Evolutionary conservation across 2,113 vertebrate genomes (phyloP).

Genomic region (Rhea pennata): DNA sequence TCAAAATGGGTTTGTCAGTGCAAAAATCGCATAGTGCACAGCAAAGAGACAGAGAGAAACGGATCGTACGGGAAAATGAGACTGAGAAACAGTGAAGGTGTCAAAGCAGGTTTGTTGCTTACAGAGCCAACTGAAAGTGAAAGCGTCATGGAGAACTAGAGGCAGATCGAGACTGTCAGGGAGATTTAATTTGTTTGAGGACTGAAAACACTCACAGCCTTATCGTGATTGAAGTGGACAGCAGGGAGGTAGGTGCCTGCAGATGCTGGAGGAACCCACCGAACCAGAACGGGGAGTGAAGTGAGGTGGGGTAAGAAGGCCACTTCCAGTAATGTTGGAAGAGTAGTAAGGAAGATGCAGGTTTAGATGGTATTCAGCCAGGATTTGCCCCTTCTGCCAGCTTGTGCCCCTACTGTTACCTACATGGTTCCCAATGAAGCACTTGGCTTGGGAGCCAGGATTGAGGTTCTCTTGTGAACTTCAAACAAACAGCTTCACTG

Average conservation of each 20-base stretch:
- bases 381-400: too few species aligned
- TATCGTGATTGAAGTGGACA: constrained; percentile 11
- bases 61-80: neutral
- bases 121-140: constrained; percentile 81
- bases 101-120: constrained; percentile 89
- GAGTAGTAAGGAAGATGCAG: neutral
- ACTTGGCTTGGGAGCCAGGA: neutral
- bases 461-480: neutral
- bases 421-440: fast-evolving
- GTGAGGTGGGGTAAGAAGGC: too few species aligned
- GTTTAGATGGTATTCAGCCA: too few species aligned
- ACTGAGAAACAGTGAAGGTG: constrained; percentile 79
- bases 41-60: constrained; percentile 5
- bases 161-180: constrained; percentile 90
- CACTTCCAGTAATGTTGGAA: too few species aligned
- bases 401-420: too few species aligned
- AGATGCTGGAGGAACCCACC: neutral
- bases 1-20: constrained; percentile 49
- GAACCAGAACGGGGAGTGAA: neutral
- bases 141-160: constrained; percentile 77
- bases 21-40: neutral
- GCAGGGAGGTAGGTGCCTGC: neutral
- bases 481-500: neutral
- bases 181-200: constrained; percentile 86
- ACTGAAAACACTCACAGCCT: constrained; percentile 64